These are phyloP conservation scores for Elgaria multicarinata DNA, from an alignment of 2,113 vertebrate genomes.

Conservation along the genomic window DNA sequence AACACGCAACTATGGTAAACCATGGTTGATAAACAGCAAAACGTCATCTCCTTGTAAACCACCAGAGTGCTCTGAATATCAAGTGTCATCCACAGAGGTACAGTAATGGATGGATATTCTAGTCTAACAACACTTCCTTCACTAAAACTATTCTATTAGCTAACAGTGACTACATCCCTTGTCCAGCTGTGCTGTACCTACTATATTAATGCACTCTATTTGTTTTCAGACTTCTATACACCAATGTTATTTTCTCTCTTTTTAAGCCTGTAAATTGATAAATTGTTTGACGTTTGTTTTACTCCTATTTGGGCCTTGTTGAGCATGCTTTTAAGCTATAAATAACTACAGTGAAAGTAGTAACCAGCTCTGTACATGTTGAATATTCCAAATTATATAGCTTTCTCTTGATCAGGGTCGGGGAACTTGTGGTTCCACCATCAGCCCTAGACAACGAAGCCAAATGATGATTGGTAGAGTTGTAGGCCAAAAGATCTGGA, in stretches of 20 bases:
- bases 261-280: background rate
- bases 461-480: too few species aligned
- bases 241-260: background rate
- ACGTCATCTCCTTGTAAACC: conserved; percentile 94
- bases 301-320: background rate
- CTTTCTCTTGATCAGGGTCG: background rate
- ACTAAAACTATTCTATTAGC: conserved; percentile 63
- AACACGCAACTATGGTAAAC: conserved; percentile 99
- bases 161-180: conserved; percentile 71
- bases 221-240: conserved; percentile 46
- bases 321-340: conserved; percentile 16
- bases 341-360: background rate
- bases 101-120: conserved; percentile 78
- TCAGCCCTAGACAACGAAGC: too few species aligned
- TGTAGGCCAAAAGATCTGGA: background rate
- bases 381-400: background rate
- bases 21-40: conserved; percentile 99
- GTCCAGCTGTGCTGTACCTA: conserved; percentile 44
- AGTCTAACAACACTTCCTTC: conserved; percentile 66
- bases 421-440: too few species aligned
- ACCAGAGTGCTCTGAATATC: conserved; percentile 92
- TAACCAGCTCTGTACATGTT: background rate
- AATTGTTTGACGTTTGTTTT: conserved; percentile 20
- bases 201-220: conserved; percentile 48
- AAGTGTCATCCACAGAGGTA: conserved; percentile 97